A percentile compares a stretch with the other conserved stretches of the same genome.
Evolutionary conservation across 2,113 vertebrate genomes (phyloP).

Genomic region (Barbus barbus): DNA sequence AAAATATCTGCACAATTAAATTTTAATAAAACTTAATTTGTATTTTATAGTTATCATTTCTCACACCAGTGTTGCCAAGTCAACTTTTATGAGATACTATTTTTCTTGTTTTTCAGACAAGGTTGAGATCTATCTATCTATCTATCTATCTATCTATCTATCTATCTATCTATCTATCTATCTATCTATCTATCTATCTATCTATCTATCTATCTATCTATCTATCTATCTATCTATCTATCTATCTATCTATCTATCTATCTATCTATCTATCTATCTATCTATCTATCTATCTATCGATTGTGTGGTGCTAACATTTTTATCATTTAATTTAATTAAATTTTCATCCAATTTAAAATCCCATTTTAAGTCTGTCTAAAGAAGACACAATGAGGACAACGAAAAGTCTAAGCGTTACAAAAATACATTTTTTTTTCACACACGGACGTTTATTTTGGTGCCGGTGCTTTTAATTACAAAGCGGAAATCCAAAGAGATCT

Average conservation of each 20-base stretch:
- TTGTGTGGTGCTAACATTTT: neutral
- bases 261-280: neutral
- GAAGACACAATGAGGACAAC: neutral
- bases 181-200: neutral
- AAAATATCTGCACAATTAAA: slow-evolving; percentile 1
- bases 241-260: neutral
- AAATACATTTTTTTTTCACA: neutral
- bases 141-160: too few species aligned
- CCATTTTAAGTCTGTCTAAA: neutral
- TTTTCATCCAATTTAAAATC: neutral
- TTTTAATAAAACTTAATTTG: neutral
- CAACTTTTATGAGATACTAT: neutral
- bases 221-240: neutral
- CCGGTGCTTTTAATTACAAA: neutral
- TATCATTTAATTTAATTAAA: too few species aligned
- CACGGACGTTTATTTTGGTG: slow-evolving; percentile 41
- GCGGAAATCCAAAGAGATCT: slow-evolving; percentile 25
- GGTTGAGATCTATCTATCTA: too few species aligned
- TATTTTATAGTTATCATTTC: neutral
- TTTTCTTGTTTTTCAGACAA: too few species aligned
- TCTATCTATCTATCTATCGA: neutral
- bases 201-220: neutral
- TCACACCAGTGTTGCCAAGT: neutral
- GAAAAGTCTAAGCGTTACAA: neutral
- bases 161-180: neutral